phyloP scores from a whole-genome alignment of 2,113 vertebrate genomes.

The Bubalus kerabau region DNA sequence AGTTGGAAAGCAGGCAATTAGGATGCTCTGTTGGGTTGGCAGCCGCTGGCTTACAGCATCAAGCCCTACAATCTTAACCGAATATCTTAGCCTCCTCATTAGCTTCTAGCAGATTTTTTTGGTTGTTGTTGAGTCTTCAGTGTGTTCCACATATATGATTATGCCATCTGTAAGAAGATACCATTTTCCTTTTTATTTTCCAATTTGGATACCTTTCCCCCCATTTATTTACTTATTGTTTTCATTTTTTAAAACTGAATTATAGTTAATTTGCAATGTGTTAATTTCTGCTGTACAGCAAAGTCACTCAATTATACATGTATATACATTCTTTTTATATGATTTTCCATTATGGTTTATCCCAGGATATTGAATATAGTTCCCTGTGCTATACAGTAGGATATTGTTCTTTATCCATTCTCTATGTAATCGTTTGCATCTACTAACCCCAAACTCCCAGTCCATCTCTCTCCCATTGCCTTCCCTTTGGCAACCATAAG shows the following conservation, averaged over 20 bases:
- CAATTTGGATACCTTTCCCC: neutral
- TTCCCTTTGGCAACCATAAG: neutral
- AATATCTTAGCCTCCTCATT: neutral
- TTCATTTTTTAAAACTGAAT: neutral
- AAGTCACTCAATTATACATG: neutral
- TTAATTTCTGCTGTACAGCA: neutral
- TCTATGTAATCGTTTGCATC: neutral
- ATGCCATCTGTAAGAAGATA: neutral
- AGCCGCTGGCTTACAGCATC: neutral
- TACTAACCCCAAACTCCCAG: neutral
- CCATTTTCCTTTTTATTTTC: neutral
- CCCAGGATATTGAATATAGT: neutral
- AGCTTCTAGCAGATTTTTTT: neutral
- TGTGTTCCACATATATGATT: neutral
- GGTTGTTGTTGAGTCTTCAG: neutral
- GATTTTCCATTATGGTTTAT: neutral
- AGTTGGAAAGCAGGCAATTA: neutral
- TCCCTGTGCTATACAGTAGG: neutral
- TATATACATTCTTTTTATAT: neutral
- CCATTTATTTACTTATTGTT: neutral
- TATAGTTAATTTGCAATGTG: neutral
- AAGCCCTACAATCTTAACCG: neutral
- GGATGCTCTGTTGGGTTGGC: neutral
- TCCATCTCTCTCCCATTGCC: neutral
- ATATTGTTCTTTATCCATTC: neutral